phyloP scores from a whole-genome alignment of 2,113 vertebrate species.

The Microtus montanus region DNA sequence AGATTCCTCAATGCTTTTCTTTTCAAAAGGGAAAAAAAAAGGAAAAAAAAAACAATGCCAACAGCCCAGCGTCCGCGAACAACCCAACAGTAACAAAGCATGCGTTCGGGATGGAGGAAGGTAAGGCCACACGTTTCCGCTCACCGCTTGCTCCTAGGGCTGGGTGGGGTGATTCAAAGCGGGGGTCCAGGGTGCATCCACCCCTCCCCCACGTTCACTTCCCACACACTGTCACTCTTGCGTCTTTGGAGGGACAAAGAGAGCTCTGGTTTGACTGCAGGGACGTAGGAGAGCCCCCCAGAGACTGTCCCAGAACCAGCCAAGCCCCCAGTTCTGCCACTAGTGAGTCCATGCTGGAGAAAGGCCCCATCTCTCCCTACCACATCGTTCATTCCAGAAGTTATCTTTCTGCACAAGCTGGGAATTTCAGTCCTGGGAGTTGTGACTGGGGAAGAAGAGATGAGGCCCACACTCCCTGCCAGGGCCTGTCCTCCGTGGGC shows the following conservation, averaged over 20 bases:
- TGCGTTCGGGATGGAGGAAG: constrained; percentile 80
- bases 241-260: not conserved
- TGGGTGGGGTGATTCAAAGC: constrained; percentile 45
- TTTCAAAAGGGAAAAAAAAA: constrained; percentile 83
- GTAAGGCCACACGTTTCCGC: constrained; percentile 77
- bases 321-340: not conserved
- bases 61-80: constrained; percentile 80
- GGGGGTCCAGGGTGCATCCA: not conserved
- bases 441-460: not conserved
- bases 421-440: not conserved
- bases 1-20: constrained; percentile 83
- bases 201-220: not conserved
- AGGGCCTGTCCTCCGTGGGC: not conserved
- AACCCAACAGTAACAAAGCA: constrained; percentile 81
- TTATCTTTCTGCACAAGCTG: not conserved
- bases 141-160: constrained; percentile 74
- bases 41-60: constrained; percentile 84
- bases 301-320: not conserved
- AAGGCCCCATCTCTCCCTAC: not conserved
- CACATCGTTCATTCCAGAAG: not conserved
- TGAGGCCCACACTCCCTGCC: not conserved
- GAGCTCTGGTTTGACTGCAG: not conserved
- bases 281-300: not conserved
- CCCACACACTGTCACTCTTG: not conserved
- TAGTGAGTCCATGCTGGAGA: not conserved